These are phyloP conservation scores for Phaethon lepturus DNA, from an alignment of 2,113 vertebrate genomes.

Conservation along the genomic window DNA sequence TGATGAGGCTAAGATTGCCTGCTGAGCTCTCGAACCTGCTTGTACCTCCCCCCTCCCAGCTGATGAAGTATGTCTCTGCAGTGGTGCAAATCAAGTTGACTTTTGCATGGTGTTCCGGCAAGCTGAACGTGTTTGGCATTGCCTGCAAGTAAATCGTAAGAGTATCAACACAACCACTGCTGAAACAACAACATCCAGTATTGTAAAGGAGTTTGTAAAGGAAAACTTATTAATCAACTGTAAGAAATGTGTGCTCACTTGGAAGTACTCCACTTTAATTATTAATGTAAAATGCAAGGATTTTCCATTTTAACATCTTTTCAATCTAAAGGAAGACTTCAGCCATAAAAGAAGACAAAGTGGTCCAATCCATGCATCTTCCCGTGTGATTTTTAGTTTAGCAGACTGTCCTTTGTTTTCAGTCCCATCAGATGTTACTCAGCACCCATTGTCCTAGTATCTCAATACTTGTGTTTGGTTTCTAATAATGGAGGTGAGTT, in stretches of 20 bases:
- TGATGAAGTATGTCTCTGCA: background rate
- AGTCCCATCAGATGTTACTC: background rate
- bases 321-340: background rate
- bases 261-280: background rate
- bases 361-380: background rate
- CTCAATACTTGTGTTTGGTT: background rate
- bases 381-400: background rate
- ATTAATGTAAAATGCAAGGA: background rate
- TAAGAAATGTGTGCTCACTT: background rate
- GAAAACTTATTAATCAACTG: background rate
- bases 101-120: background rate
- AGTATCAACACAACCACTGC: background rate
- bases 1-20: background rate
- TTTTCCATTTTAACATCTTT: background rate
- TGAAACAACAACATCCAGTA: background rate
- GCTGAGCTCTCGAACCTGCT: background rate
- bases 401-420: background rate
- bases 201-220: background rate
- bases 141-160: background rate
- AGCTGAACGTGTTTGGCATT: background rate
- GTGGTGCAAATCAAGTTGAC: background rate
- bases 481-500: background rate
- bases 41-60: background rate
- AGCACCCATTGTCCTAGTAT: background rate
- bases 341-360: background rate